Conservation (phyloP, 2,888 invertebrate species). For the Trypoxylon attenuatum region DNA sequence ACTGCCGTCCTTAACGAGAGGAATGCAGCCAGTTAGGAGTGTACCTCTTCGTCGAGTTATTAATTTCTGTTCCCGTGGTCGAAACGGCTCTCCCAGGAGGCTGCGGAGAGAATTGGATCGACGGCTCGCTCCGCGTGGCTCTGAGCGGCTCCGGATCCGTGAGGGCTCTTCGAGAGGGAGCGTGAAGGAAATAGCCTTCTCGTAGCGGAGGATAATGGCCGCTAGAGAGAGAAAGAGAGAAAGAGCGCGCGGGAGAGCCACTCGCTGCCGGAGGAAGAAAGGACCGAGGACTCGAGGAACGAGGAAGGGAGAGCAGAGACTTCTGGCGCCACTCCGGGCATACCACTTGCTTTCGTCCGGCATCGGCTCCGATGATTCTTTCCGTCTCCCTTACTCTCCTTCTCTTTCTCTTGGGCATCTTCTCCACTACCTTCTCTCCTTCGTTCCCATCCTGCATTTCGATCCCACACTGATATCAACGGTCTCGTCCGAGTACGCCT, state of each 20-base stretch:
- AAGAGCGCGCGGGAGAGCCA: constrained; percentile 2
- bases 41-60: constrained; percentile 30
- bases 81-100: constrained; percentile 49
- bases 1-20: constrained; percentile 53
- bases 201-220: constrained; percentile 31
- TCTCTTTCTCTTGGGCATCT: background rate
- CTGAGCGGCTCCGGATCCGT: too few species aligned
- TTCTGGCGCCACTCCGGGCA: constrained; percentile 62
- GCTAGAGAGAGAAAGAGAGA: constrained; percentile 15
- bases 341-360: constrained; percentile 53
- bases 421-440: constrained; percentile 3
- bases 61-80: constrained; percentile 54
- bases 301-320: constrained; percentile 42
- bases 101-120: constrained; percentile 57
- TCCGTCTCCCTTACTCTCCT: constrained; percentile 38
- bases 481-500: constrained; percentile 48
- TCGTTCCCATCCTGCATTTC: constrained; percentile 34
- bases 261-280: constrained; percentile 17
- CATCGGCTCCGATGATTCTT: constrained; percentile 35
- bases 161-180: constrained; percentile 38
- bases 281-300: constrained; percentile 30
- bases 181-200: constrained; percentile 40
- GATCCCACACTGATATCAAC: constrained; percentile 56
- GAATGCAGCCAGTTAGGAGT: constrained; percentile 10
- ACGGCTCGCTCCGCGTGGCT: constrained; percentile 16